Evolutionary conservation across 2,113 vertebrate species (phyloP).

Genomic region (Pachypanchax playfairii): DNA sequence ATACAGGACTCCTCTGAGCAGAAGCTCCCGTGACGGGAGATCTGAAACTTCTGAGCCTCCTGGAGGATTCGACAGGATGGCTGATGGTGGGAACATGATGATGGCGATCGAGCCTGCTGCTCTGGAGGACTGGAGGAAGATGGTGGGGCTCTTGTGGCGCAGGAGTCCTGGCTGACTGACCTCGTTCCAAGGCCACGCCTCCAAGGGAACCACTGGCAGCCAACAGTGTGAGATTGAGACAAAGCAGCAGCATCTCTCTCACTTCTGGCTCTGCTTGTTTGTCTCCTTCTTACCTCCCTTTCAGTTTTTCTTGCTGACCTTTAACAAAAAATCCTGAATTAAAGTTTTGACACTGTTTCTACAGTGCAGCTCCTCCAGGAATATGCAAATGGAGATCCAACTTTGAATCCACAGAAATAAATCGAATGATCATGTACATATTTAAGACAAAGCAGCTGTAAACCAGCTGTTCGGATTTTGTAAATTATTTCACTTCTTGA

Average conservation of each 20-base stretch:
- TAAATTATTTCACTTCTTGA: too few relatives aligned
- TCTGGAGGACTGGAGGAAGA: constrained; percentile 39
- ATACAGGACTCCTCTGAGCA: constrained; percentile 84
- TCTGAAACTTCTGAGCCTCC: constrained; percentile 81
- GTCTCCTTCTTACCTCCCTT: constrained; percentile 50
- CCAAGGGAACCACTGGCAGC: constrained; percentile 72
- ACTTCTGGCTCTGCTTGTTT: constrained; percentile 54
- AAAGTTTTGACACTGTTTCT: neutral
- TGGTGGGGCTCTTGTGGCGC: neutral
- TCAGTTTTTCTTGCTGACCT: constrained; percentile 54
- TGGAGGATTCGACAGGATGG: constrained; percentile 63
- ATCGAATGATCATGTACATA: too few relatives aligned
- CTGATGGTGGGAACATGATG: constrained; percentile 53
- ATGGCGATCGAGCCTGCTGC: constrained; percentile 24
- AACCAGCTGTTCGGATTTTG: too few relatives aligned
- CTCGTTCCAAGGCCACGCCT: constrained; percentile 42
- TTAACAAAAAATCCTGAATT: neutral
- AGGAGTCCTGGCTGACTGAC: constrained; percentile 64
- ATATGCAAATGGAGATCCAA: too few relatives aligned
- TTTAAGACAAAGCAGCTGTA: too few relatives aligned
- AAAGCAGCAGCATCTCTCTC: constrained; percentile 64
- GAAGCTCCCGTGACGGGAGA: constrained; percentile 84
- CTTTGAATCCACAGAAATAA: too few relatives aligned
- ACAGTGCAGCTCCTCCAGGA: too few relatives aligned
- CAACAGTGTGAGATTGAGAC: constrained; percentile 74